Evolutionary conservation across 2,797 vertebrate genomes (phyloP).

Genomic region (Cottoperca gobio): DNA sequence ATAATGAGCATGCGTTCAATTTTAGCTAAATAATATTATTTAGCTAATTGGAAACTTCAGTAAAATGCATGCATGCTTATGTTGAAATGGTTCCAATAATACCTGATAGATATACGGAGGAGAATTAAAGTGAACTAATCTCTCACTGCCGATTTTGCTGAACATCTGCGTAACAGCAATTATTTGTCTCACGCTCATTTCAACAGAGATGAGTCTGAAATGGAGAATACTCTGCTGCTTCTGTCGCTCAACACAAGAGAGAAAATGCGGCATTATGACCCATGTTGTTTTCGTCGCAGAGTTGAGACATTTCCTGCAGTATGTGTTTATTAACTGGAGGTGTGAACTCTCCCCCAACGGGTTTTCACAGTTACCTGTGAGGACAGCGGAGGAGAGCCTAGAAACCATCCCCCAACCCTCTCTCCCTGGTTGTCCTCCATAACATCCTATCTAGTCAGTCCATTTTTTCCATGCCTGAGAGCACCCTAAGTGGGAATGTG

Average conservation of each 20-base stretch:
- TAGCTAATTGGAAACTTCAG: background rate
- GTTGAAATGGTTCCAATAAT: background rate
- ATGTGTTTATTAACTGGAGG: constrained; percentile 81
- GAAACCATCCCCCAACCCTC: constrained; percentile 58
- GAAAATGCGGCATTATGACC: constrained; percentile 46
- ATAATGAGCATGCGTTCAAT: too few relatives aligned
- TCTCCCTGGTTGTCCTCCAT: constrained; percentile 43
- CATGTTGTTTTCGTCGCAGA: constrained; percentile 64
- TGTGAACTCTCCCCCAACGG: constrained; percentile 70
- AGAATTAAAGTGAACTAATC: background rate
- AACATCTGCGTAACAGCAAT: background rate
- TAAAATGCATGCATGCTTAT: background rate
- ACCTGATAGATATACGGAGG: background rate
- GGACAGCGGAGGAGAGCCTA: constrained; percentile 48
- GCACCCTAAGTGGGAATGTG: constrained; percentile 60
- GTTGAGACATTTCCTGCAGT: constrained; percentile 75
- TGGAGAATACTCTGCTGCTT: constrained; percentile 12
- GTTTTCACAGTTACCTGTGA: constrained; percentile 81
- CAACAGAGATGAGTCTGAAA: constrained; percentile 12
- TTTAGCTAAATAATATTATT: too few relatives aligned
- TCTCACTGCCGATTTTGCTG: background rate
- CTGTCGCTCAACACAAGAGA: constrained; percentile 30
- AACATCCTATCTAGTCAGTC: constrained; percentile 62
- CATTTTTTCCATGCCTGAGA: constrained; percentile 56
- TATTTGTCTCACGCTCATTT: background rate